These are phyloP conservation scores for Trilocha varians DNA, from an alignment of 2,888 invertebrate genomes.

Conservation along the genomic window DNA sequence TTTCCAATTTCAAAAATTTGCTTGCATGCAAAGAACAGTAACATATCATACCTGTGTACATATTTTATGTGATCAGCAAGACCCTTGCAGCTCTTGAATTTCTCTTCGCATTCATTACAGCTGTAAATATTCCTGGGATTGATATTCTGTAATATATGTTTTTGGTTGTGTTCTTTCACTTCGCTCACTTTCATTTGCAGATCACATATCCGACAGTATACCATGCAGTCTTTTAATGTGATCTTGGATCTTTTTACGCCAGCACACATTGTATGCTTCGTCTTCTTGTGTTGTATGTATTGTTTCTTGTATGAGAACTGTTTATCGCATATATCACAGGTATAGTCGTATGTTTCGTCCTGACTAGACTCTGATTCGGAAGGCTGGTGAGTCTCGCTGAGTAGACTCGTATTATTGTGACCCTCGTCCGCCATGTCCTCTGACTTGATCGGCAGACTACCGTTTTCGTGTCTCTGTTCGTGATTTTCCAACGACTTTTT, in stretches of 20 bases:
- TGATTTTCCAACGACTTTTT: conserved; percentile 43
- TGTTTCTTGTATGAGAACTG: conserved; percentile 58
- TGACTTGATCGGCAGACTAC: conserved; percentile 21
- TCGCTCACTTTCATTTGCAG: conserved; percentile 57
- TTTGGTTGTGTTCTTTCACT: conserved; percentile 59
- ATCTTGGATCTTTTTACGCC: conserved; percentile 57
- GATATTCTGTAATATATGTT: conserved; percentile 49
- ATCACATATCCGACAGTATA: conserved; percentile 60
- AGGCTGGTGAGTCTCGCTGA: conserved; percentile 29
- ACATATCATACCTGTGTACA: conserved; percentile 37
- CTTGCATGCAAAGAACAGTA: neutral
- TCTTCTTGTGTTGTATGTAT: conserved; percentile 54
- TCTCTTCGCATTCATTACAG: conserved; percentile 52
- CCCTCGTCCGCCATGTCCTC: conserved; percentile 35
- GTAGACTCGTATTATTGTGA: conserved; percentile 28
- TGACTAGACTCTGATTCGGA: conserved; percentile 54
- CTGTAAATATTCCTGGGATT: conserved; percentile 62
- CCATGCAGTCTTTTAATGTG: conserved; percentile 54
- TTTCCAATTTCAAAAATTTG: neutral
- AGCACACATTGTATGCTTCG: conserved; percentile 59
- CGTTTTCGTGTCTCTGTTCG: conserved; percentile 12
- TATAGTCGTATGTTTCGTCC: conserved; percentile 54
- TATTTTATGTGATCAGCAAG: conserved; percentile 58
- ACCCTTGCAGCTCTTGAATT: conserved; percentile 54
- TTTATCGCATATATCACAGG: conserved; percentile 66